Base-by-base conservation (phyloP, 2,888 invertebrate genomes). In the Drosophila acutilabella region DNA sequence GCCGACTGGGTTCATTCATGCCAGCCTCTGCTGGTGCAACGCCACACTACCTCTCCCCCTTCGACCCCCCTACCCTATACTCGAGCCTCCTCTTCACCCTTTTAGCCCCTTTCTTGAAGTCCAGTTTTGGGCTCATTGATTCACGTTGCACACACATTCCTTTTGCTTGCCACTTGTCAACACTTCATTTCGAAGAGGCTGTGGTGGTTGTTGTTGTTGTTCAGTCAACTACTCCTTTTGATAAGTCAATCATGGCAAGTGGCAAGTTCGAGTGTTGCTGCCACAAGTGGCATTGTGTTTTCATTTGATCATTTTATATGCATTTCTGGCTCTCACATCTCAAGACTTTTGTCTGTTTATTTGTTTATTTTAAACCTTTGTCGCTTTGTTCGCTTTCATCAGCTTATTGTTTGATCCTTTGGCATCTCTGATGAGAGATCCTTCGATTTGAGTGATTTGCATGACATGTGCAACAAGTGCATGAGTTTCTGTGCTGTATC, bases 211-310 rank as follows among this genome's bases (percentile, higher is more conserved):
- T 13, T 60, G 76, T 38, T 64, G 74, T 13, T 62, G 72, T 52
- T 50, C 75, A 76, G 79, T 78, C 71, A 79, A 71, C 78, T 71
- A 74, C 76, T 81, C 77, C 86, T 89, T 82, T 86, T 86, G 86
- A 86, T 86, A 89, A 86, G 86, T 86, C 86, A 86, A 86, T 86
- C 86, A 86, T 66, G 84, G 81, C 88, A 86, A 83, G 87, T 47
- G 89, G 84, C 83, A 88, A 81, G 81, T 85, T 85, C 88, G 80
- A 87, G 85, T 85, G 77, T 70, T 80, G 88, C 42, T 69, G 60
- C 60, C 42, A 60, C 51, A 59, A 51, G 47, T 56, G 45, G 61
- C 60, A 48, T 58, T 54, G 48, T 68, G 44, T 61, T 78, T 54
- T 58, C 62, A 56, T 50, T 57, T 61, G 58, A 30, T 30, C 30